These are phyloP conservation scores for Pemphigus obesinymphae DNA, from an alignment of 1,140 invertebrate genomes.

Conservation along the genomic window DNA sequence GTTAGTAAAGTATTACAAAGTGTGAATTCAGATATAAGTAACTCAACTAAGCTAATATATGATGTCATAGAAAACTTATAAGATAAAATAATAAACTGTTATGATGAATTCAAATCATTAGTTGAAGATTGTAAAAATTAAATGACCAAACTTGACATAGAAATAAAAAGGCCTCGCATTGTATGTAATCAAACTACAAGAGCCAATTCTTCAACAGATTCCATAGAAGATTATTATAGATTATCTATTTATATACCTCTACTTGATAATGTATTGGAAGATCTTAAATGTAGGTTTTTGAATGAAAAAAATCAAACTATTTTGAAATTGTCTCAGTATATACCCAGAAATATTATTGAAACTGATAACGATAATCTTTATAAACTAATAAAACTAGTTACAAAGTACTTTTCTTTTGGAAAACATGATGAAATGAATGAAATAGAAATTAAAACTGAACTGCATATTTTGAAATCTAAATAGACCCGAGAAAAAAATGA, in stretches of 20 bases:
- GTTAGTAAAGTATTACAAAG: too few species aligned
- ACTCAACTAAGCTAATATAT: not conserved
- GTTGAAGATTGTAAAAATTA: not conserved
- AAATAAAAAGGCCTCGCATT: not conserved
- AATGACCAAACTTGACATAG: not conserved
- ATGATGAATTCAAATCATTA: not conserved
- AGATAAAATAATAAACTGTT: not conserved
- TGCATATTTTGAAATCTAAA: not conserved
- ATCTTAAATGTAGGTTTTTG: not conserved
- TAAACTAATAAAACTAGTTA: not conserved
- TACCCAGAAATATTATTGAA: not conserved
- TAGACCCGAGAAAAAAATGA: not conserved
- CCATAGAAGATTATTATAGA: not conserved
- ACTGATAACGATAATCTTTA: not conserved
- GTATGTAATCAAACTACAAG: not conserved
- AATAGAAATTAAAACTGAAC: not conserved
- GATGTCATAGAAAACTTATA: not conserved
- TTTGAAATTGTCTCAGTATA: not conserved
- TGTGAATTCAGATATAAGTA: too few species aligned
- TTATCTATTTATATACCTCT: not conserved
- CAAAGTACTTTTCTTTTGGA: not conserved
- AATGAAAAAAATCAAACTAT: not conserved
- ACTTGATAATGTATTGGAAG: not conserved
- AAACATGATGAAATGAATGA: not conserved
- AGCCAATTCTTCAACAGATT: not conserved